Evolutionary conservation across 2,113 vertebrate species (phyloP), one percentile per base, ranked within the genome.

Genomic region (Phasianus colchicus): DNA sequence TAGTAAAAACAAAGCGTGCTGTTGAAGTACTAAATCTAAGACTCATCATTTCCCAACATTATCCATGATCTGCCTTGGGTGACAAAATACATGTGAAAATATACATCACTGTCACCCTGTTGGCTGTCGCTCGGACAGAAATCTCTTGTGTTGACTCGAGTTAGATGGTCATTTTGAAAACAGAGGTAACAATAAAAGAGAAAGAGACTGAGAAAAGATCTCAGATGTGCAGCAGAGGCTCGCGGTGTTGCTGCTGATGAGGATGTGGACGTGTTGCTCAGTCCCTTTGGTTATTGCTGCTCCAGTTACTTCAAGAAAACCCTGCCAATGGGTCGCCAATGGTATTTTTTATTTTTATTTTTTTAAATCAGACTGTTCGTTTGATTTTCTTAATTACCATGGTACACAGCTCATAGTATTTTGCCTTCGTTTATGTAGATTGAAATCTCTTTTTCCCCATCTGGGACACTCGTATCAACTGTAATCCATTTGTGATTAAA

Each of bases 181-280:
- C 57, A 69, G 84, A 79, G 82, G 20, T 72, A 42, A 58, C 58
- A 27, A 27, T 36, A 32, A 54, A n/a, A 66, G 18, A 36, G 17
- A 27, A 40, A 29, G 43, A n/a, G 52, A 18, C 12, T 6, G 43
- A 83, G 45, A 30, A 40, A 50, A 45, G 30, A 38, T 80, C 36
- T 71, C 22, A 74, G 77, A 50, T 58, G 25, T 0, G 0, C 36
- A 75, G 57, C 38, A 27, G 79, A 88, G 71, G 66, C 14, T 70
- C 83, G 72, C 0, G 17, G 69, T 52, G 45, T 18, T 0, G 10
- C 55, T 82, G 58, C 82, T 15, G 65, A 58, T 58, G 10, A 36
- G 36, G 38, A n/a, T 0, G 0, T 45, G 55, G 29, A 5, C 2
- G 0, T 43, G 54, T 48, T 78, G 7, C 21, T 64, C n/a, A 9